A percentile compares a stretch with the other conserved stretches of the same genome.
These are phyloP conservation scores for Omphaloscelis lunosa DNA, from an alignment of 2,888 invertebrate genomes.

Conservation along the genomic window DNA sequence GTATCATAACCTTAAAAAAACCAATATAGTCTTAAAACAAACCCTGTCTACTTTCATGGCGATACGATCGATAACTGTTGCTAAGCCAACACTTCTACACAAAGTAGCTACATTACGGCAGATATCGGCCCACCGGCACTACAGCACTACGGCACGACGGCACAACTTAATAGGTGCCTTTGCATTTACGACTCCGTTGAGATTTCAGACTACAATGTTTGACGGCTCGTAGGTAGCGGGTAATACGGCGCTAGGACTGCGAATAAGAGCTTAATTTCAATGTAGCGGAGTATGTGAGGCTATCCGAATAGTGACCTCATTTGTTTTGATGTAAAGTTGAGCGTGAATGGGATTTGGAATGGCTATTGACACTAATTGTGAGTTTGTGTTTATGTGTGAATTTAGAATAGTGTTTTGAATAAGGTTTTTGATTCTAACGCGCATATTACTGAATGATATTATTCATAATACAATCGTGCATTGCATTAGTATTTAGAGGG, in stretches of 20 bases:
- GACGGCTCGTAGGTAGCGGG: constrained; percentile 43
- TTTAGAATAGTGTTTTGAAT: constrained; percentile 9
- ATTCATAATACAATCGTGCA: not conserved
- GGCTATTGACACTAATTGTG: constrained; percentile 44
- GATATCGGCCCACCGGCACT: constrained; percentile 29
- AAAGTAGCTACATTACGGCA: constrained; percentile 50
- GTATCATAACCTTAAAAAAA: constrained; percentile 7
- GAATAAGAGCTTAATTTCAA: constrained; percentile 58
- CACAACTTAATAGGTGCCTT: constrained; percentile 59
- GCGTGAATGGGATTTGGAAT: constrained; percentile 17
- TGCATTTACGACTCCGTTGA: constrained; percentile 61
- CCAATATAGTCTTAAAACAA: constrained; percentile 19
- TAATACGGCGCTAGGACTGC: constrained; percentile 30
- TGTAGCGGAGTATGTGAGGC: constrained; percentile 31
- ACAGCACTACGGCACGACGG: constrained; percentile 36
- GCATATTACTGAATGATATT: too few species aligned
- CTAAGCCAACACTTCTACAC: constrained; percentile 40
- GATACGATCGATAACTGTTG: constrained; percentile 52
- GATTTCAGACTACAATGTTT: constrained; percentile 54
- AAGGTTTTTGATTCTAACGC: not conserved
- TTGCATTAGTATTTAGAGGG: not conserved
- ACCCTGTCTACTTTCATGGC: not conserved
- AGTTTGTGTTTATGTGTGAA: constrained; percentile 18
- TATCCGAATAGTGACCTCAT: constrained; percentile 37
- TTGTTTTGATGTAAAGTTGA: constrained; percentile 31